These are phyloP conservation scores for Todus mexicanus DNA, from an alignment of 2,797 vertebrate genomes.

Conservation along the genomic window DNA sequence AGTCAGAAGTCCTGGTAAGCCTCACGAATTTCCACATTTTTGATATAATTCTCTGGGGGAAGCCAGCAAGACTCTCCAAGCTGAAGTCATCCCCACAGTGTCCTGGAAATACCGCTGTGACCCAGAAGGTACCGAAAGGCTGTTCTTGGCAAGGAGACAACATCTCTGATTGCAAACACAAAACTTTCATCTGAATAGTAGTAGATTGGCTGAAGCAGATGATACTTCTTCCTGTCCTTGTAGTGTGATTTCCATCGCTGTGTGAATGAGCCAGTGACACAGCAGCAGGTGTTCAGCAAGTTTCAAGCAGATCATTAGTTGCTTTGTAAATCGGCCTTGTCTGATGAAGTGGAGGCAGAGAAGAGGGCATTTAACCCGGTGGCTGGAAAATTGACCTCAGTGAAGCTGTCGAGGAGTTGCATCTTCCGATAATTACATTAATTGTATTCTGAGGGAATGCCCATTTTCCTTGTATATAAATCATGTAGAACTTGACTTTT, in stretches of 20 bases:
- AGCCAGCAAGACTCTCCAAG: background rate
- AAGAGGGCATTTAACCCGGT: background rate
- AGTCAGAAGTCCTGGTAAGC: background rate
- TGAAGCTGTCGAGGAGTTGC: background rate
- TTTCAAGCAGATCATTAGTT: background rate
- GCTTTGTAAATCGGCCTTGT: background rate
- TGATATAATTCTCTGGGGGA: rapidly evolving
- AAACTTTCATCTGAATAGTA: background rate
- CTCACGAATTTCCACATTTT: background rate
- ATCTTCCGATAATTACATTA: background rate
- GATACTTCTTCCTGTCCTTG: background rate
- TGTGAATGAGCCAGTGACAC: background rate
- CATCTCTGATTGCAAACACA: background rate
- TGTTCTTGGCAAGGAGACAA: background rate
- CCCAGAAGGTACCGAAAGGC: background rate
- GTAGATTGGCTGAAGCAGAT: background rate
- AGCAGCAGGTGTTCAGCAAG: conserved; percentile 8
- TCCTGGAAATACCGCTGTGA: background rate
- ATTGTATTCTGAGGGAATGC: background rate
- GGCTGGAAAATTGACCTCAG: background rate
- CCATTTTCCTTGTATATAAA: conserved; percentile 10
- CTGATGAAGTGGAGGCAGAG: background rate
- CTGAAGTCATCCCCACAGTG: background rate
- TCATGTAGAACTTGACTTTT: background rate
- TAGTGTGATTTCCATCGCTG: background rate